Conservation (phyloP, 2,888 invertebrate genomes). For the Campoplex nolae region DNA sequence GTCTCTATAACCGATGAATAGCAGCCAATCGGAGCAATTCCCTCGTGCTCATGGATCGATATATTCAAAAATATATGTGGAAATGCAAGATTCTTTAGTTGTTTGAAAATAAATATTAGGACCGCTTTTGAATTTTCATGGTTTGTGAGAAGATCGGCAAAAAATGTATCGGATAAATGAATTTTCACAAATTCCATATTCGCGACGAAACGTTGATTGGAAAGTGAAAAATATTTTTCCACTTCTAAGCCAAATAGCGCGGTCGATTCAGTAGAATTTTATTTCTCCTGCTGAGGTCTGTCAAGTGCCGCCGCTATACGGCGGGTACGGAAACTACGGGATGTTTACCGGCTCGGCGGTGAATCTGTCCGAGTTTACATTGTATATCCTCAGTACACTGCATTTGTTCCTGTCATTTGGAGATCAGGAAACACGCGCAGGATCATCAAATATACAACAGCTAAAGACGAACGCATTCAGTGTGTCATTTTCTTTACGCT, state of each 20-base stretch:
- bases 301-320: slow-evolving; percentile 31
- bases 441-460: slow-evolving; percentile 8
- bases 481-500: not conserved
- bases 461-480: slow-evolving; percentile 11
- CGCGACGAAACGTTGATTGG: not conserved
- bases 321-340: not conserved
- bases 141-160: not conserved
- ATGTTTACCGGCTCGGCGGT: slow-evolving; percentile 3
- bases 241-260: not conserved
- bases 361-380: not conserved
- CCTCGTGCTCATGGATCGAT: not conserved
- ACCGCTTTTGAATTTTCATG: not conserved
- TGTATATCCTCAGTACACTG: slow-evolving; percentile 13
- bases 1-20: not conserved
- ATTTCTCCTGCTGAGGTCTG: not conserved
- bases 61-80: too few relatives aligned
- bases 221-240: not conserved
- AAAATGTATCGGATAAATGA: not conserved
- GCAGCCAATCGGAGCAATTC: not conserved
- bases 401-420: slow-evolving; percentile 33
- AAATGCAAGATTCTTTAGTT: too few relatives aligned
- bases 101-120: too few relatives aligned
- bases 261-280: slow-evolving; percentile 13
- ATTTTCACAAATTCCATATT: too few relatives aligned
- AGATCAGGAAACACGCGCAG: slow-evolving; percentile 17